A percentile compares a stretch with the other conserved stretches of the same genome.
phyloP scores from a whole-genome alignment of 2,113 vertebrate genomes.

The Bufo gargarizans region DNA sequence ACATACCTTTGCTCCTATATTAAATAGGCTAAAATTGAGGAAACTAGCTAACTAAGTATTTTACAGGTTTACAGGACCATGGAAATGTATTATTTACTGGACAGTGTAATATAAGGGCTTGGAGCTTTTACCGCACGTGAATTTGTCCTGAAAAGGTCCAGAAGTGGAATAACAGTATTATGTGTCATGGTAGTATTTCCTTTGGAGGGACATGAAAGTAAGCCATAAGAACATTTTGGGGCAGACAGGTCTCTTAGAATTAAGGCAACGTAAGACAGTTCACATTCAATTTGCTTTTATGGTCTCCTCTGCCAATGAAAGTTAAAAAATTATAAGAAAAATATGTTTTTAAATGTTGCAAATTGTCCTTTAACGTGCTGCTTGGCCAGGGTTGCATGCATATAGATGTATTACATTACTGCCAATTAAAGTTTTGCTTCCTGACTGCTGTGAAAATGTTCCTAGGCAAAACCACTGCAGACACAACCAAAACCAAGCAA shows the following conservation, averaged over 20 bases:
- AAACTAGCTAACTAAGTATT: background rate
- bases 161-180: background rate
- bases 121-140: background rate
- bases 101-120: background rate
- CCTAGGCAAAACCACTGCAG: constrained; percentile 32
- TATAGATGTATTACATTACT: constrained; percentile 45
- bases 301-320: background rate
- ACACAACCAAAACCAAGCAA: constrained; percentile 45
- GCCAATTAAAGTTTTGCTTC: constrained; percentile 30
- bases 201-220: background rate
- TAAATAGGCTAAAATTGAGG: background rate
- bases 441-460: constrained; percentile 44
- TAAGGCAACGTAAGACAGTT: background rate
- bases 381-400: background rate
- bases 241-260: background rate
- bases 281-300: background rate
- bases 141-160: background rate
- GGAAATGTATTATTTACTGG: background rate
- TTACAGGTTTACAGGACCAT: background rate
- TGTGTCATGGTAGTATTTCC: background rate
- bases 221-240: background rate
- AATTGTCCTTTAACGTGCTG: background rate
- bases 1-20: too few species aligned
- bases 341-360: background rate
- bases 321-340: constrained; percentile 6